phyloP scores from a whole-genome alignment of 2,888 invertebrate genomes.

The Drosophila koepferae region DNA sequence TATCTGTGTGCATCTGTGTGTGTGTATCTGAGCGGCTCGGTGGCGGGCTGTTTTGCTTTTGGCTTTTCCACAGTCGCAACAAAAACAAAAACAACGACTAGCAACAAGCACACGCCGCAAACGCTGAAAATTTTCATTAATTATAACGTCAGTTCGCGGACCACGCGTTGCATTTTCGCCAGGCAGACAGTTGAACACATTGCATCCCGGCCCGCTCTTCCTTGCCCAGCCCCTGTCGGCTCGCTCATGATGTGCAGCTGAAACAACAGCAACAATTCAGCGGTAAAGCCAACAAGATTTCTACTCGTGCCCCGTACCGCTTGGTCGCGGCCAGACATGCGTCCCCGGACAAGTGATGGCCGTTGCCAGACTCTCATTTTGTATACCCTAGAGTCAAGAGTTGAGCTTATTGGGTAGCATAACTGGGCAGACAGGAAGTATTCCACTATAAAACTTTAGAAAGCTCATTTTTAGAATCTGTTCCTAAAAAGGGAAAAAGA shows the following conservation, averaged over 20 bases:
- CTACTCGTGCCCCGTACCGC: slow-evolving; percentile 2
- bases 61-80: slow-evolving; percentile 53
- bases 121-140: slow-evolving; percentile 74
- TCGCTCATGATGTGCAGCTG: slow-evolving; percentile 63
- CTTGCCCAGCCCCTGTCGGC: background rate
- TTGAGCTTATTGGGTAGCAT: background rate
- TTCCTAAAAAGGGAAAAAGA: too few species aligned
- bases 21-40: background rate
- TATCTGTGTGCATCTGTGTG: slow-evolving; percentile 1
- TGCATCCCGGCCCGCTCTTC: background rate
- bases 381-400: slow-evolving; percentile 31
- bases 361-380: slow-evolving; percentile 62
- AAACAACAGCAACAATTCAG: slow-evolving; percentile 68
- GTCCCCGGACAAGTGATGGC: slow-evolving; percentile 61
- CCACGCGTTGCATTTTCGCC: slow-evolving; percentile 49
- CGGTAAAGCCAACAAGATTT: slow-evolving; percentile 54
- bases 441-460: background rate
- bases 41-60: slow-evolving; percentile 52
- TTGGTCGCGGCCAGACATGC: slow-evolving; percentile 59
- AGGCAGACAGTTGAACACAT: slow-evolving; percentile 46
- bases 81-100: slow-evolving; percentile 60
- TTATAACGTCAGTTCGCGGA: slow-evolving; percentile 70
- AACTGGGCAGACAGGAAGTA: too few species aligned
- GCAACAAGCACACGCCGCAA: slow-evolving; percentile 36
- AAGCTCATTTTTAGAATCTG: background rate